A percentile compares a stretch with the other conserved stretches of the same genome.
Conservation (phyloP, 2,888 invertebrate genomes). For the Physocephala rufipes region DNA sequence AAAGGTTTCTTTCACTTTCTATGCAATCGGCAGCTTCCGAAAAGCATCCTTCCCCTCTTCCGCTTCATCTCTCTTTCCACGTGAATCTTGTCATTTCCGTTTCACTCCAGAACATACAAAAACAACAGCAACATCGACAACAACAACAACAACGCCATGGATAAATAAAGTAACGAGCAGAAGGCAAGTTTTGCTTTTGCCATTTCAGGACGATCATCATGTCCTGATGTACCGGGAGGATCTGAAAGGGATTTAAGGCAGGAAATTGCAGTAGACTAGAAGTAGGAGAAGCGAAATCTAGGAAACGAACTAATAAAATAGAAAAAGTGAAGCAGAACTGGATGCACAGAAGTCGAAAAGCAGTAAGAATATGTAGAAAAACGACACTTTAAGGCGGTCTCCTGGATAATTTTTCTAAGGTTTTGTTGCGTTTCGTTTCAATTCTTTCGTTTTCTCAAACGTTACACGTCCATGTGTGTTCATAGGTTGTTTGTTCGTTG, state of each 20-base stretch:
- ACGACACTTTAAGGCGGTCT: neutral
- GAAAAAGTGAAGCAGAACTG: constrained; percentile 33
- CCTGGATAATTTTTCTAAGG: no score
- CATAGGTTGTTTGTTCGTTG: constrained; percentile 29
- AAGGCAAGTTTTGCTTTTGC: neutral
- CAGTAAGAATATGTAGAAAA: neutral
- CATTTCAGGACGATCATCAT: neutral
- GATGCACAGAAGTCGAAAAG: constrained; percentile 32
- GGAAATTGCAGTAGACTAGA: constrained; percentile 1
- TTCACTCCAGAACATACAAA: constrained; percentile 54
- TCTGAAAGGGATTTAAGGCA: constrained; percentile 16
- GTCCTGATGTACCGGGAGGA: constrained; percentile 8
- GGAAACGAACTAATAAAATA: no score
- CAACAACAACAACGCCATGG: neutral
- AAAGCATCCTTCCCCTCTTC: constrained; percentile 19
- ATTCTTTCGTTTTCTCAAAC: constrained; percentile 41
- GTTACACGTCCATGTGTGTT: constrained; percentile 50
- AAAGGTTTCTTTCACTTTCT: constrained; percentile 63
- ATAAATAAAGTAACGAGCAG: no score
- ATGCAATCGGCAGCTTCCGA: constrained; percentile 37
- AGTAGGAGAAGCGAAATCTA: no score
- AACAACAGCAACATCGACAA: constrained; percentile 12
- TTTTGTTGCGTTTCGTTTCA: constrained; percentile 37
- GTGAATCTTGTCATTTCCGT: constrained; percentile 63
- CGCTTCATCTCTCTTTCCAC: constrained; percentile 47